A percentile compares a stretch with the other conserved stretches of the same genome.
Evolutionary conservation across 2,797 vertebrate species (phyloP).

Genomic region (Psittacula derbiana): DNA sequence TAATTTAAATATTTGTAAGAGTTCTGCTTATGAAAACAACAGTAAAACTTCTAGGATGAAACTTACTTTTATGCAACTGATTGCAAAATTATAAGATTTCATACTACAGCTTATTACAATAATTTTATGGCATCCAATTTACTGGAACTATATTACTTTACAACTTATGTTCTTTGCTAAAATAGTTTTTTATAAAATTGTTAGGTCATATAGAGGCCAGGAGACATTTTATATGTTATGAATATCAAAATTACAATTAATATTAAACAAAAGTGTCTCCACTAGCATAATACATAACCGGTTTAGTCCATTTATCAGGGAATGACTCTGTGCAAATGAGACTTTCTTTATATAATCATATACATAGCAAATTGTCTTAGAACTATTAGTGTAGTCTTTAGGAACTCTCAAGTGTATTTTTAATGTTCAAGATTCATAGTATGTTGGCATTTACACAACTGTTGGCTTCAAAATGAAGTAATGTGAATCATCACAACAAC

Average conservation of each 20-base stretch:
- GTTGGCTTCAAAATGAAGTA: constrained; percentile 44
- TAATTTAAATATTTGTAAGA: background rate
- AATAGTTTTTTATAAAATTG: constrained; percentile 17
- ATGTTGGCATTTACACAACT: constrained; percentile 21
- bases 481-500: constrained; percentile 18
- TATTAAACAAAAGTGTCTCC: constrained; percentile 36
- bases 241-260: constrained; percentile 37
- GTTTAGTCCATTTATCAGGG: constrained; percentile 30
- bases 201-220: constrained; percentile 3
- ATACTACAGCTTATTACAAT: background rate
- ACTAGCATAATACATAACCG: background rate
- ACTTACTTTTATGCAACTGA: background rate
- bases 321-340: background rate
- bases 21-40: background rate
- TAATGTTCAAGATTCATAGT: background rate
- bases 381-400: constrained; percentile 4
- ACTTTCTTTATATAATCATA: background rate
- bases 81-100: background rate
- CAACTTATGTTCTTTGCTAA: constrained; percentile 4
- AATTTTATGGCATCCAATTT: constrained; percentile 10
- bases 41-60: background rate
- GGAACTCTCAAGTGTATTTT: constrained; percentile 21
- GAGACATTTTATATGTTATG: constrained; percentile 1
- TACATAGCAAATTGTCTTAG: constrained; percentile 1
- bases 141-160: background rate